Evolutionary conservation across 2,113 vertebrate genomes (phyloP).

Genomic region (Hypomesus transpacificus): DNA sequence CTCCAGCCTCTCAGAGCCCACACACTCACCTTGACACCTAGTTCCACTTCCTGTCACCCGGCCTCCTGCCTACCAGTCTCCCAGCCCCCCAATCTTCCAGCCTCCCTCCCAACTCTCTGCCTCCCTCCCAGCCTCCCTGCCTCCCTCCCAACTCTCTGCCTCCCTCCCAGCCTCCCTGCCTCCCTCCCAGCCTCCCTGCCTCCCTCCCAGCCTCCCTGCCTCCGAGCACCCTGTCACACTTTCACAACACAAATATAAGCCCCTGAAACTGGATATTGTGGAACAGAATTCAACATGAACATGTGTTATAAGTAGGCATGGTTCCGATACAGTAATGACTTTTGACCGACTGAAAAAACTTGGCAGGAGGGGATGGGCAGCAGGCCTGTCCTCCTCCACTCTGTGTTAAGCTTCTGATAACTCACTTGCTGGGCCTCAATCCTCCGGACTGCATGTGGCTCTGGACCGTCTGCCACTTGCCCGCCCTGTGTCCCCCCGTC

Average conservation of each 20-base stretch:
- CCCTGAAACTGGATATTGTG: no score
- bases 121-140: no score
- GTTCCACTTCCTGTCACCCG: constrained; percentile 33
- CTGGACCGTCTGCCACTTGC: constrained; percentile 96
- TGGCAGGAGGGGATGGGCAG: neutral
- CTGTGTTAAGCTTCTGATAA: constrained; percentile 80
- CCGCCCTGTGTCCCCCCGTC: constrained; percentile 85
- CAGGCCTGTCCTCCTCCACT: constrained; percentile 83
- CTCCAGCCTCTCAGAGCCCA: constrained; percentile 21
- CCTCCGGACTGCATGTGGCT: constrained; percentile 97
- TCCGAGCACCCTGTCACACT: constrained; percentile 81
- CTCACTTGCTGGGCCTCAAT: constrained; percentile 98
- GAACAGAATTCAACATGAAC: no score
- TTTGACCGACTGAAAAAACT: no score
- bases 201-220: constrained; percentile 58
- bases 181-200: no score
- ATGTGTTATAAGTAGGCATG: no score
- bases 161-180: no score
- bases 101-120: no score
- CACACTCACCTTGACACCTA: constrained; percentile 36
- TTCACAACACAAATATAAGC: constrained; percentile 18
- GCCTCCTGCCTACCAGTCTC: constrained; percentile 10
- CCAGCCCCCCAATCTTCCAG: neutral
- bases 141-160: no score
- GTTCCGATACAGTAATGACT: no score